A percentile compares a stretch with the other conserved stretches of the same genome.
Evolutionary conservation across 2,888 invertebrate genomes (phyloP).

Genomic region (Tetragonula carbonaria): DNA sequence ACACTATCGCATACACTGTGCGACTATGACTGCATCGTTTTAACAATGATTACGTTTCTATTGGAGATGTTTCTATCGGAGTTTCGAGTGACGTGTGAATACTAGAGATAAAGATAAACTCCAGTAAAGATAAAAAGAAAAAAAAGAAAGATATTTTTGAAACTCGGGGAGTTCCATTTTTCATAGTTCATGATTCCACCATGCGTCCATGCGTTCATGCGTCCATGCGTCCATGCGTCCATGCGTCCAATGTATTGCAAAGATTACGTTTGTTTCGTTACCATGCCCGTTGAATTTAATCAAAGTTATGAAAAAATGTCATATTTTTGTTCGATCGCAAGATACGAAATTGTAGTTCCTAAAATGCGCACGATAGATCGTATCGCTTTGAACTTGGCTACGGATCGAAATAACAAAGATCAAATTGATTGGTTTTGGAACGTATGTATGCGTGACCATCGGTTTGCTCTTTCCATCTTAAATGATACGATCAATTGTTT

Average conservation of each 20-base stretch:
- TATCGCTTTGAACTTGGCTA: background rate
- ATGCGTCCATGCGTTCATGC: background rate
- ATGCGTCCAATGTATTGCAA: background rate
- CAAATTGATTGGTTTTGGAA: background rate
- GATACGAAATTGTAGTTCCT: background rate
- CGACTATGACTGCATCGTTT: slow-evolving; percentile 45
- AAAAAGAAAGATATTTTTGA: background rate
- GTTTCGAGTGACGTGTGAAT: slow-evolving; percentile 1
- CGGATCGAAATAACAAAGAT: background rate
- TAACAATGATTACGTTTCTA: slow-evolving; percentile 39
- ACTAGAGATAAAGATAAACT: slow-evolving; percentile 5
- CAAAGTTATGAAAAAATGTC: background rate
- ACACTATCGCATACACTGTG: slow-evolving; percentile 18
- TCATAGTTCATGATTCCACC: too few relatives aligned
- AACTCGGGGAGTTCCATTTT: background rate
- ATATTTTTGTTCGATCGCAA: background rate
- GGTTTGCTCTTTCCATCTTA: background rate
- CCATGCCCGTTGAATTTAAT: background rate
- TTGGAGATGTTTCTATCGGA: background rate
- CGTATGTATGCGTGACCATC: background rate
- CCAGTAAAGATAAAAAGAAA: slow-evolving; percentile 5
- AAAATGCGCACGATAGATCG: background rate
- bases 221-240: too few relatives aligned
- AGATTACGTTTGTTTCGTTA: slow-evolving; percentile 16
- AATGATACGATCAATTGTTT: background rate